A percentile compares a stretch with the other conserved stretches of the same genome.
Conservation (phyloP, 2,888 invertebrate species). For the Salpingus planirostris region DNA sequence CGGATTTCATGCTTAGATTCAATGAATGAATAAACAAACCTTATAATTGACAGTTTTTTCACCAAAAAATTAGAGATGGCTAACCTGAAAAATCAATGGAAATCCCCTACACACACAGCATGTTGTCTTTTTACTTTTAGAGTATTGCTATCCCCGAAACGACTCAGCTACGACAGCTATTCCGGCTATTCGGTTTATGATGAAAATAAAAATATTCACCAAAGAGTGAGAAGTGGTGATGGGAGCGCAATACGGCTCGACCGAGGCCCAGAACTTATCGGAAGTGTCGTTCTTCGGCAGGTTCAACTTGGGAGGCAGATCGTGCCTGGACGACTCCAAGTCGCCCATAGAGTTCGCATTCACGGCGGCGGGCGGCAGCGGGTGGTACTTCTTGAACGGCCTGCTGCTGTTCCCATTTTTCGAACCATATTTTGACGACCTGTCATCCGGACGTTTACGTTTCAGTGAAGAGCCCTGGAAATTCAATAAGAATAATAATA, state of each 20-base stretch:
- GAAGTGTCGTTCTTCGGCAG: conserved; percentile 86
- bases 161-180: too few species aligned
- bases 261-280: conserved; percentile 90
- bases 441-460: conserved; percentile 36
- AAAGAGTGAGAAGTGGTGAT: conserved; percentile 80
- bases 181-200: too few species aligned
- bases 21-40: too few species aligned
- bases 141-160: too few species aligned
- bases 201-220: conserved; percentile 21
- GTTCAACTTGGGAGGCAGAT: conserved; percentile 49
- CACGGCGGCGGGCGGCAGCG: conserved; percentile 24
- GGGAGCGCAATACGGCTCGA: conserved; percentile 88
- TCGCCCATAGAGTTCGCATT: too few species aligned
- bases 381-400: conserved; percentile 30
- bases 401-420: conserved; percentile 28
- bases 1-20: too few species aligned
- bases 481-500: background rate
- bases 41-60: too few species aligned
- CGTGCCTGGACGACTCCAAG: conserved; percentile 28
- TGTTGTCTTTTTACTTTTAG: too few species aligned
- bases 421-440: conserved; percentile 28
- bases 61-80: too few species aligned
- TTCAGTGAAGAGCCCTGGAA: conserved; percentile 32
- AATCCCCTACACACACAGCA: too few species aligned
- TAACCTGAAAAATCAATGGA: too few species aligned